A percentile compares a stretch with the other conserved stretches of the same genome.
Evolutionary conservation across 1,140 invertebrate genomes (phyloP).

Genomic region (Pseudachorutes palmiensis): DNA sequence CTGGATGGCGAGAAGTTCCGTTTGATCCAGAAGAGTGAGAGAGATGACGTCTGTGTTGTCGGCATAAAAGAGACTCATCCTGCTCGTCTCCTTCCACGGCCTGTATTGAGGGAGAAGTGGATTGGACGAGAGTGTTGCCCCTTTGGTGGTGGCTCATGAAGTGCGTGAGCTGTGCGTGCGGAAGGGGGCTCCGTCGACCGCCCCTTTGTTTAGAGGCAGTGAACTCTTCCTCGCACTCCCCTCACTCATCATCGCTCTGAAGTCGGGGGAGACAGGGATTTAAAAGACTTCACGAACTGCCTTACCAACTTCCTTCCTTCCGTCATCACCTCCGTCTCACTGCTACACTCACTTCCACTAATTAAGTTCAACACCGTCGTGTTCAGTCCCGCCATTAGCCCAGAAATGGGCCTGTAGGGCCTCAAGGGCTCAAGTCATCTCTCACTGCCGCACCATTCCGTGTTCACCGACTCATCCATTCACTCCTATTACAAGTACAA

Average conservation of each 20-base stretch:
- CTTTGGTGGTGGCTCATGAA: neutral
- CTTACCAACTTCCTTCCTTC: neutral
- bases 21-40: too few species aligned
- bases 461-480: neutral
- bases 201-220: constrained; percentile 1
- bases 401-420: neutral
- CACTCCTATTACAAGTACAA: too few species aligned
- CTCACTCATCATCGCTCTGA: neutral
- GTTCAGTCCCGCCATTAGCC: neutral
- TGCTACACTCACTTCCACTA: neutral
- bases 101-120: too few species aligned
- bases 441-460: too few species aligned
- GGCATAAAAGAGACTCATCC: too few species aligned
- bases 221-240: constrained; percentile 11
- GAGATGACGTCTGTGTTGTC: too few species aligned
- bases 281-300: neutral
- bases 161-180: neutral
- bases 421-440: too few species aligned
- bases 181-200: neutral
- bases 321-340: neutral
- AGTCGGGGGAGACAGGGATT: neutral
- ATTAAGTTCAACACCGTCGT: neutral
- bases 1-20: too few species aligned
- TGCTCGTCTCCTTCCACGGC: too few species aligned
- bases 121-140: neutral